These are phyloP conservation scores for Mythimna impura DNA, from an alignment of 2,888 invertebrate species.

Conservation along the genomic window DNA sequence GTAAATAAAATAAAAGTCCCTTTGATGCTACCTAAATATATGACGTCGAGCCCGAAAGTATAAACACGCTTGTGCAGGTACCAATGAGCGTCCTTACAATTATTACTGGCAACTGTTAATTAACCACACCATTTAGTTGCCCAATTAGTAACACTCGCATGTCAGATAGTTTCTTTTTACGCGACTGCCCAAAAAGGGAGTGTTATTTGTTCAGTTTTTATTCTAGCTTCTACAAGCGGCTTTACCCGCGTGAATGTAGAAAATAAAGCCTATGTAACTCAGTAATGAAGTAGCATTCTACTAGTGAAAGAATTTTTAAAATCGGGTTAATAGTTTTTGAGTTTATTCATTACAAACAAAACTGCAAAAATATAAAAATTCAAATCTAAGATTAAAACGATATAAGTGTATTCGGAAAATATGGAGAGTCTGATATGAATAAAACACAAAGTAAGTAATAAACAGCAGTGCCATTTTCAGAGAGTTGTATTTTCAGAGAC, in stretches of 20 bases:
- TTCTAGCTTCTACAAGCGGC: background rate
- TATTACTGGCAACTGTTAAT: conserved; percentile 52
- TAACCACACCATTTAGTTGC: conserved; percentile 36
- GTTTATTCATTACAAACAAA: too few species aligned
- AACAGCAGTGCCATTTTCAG: background rate
- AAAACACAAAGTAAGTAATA: background rate
- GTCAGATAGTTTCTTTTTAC: too few species aligned
- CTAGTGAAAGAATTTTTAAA: too few species aligned
- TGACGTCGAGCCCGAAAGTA: background rate
- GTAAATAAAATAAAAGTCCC: conserved; percentile 76
- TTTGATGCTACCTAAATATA: background rate
- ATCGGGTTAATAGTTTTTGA: too few species aligned
- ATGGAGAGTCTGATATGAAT: too few species aligned
- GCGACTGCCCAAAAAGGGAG: too few species aligned
- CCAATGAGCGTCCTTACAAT: background rate
- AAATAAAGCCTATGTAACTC: too few species aligned
- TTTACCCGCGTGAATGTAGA: too few species aligned
- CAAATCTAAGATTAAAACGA: too few species aligned
- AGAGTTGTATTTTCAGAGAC: conserved; percentile 83
- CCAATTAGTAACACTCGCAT: background rate
- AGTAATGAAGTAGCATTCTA: too few species aligned
- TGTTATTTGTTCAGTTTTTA: background rate
- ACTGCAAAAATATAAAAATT: too few species aligned
- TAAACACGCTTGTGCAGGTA: conserved; percentile 3
- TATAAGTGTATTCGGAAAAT: too few species aligned